A percentile compares a stretch with the other conserved stretches of the same genome.
Evolutionary conservation across 2,797 vertebrate genomes (phyloP).

Genomic region (Semaprochilodus insignis): DNA sequence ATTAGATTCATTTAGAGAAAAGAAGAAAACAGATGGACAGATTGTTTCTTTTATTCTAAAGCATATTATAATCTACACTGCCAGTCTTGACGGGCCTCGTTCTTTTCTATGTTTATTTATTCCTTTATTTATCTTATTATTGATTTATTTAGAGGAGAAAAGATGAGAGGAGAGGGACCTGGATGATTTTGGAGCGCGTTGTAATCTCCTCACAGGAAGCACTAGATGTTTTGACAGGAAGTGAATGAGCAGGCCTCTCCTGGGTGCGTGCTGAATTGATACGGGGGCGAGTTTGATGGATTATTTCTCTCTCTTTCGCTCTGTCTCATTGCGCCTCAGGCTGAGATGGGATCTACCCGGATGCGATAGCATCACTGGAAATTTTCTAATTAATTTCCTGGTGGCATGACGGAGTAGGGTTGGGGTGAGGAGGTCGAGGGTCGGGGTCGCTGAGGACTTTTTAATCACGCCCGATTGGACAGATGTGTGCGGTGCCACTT

Average conservation of each 20-base stretch:
- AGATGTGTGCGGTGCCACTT: constrained; percentile 74
- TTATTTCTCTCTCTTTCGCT: constrained; percentile 49
- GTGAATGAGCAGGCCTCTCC: constrained; percentile 81
- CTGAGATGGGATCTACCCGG: constrained; percentile 74
- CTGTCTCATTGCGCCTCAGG: not conserved
- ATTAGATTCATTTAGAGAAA: no score
- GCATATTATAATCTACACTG: not conserved
- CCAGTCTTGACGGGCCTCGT: no score
- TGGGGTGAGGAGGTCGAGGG: constrained; percentile 90
- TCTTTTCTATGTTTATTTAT: constrained; percentile 50
- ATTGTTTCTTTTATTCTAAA: not conserved
- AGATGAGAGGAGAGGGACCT: not conserved
- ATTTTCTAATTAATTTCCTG: constrained; percentile 96
- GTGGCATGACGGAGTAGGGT: constrained; percentile 91
- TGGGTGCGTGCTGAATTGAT: constrained; percentile 70
- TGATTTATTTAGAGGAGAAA: constrained; percentile 49
- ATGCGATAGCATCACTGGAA: constrained; percentile 86
- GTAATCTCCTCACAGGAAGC: constrained; percentile 78
- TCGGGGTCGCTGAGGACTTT: constrained; percentile 93
- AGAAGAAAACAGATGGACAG: no score
- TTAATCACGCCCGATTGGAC: constrained; percentile 94
- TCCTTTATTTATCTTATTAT: constrained; percentile 37
- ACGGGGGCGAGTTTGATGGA: constrained; percentile 76
- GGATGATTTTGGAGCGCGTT: not conserved
- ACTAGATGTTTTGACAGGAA: constrained; percentile 85